A percentile compares a stretch with the other conserved stretches of the same genome.
phyloP scores from a whole-genome alignment of 2,113 vertebrate species.

The Ginglymostoma cirratum region DNA sequence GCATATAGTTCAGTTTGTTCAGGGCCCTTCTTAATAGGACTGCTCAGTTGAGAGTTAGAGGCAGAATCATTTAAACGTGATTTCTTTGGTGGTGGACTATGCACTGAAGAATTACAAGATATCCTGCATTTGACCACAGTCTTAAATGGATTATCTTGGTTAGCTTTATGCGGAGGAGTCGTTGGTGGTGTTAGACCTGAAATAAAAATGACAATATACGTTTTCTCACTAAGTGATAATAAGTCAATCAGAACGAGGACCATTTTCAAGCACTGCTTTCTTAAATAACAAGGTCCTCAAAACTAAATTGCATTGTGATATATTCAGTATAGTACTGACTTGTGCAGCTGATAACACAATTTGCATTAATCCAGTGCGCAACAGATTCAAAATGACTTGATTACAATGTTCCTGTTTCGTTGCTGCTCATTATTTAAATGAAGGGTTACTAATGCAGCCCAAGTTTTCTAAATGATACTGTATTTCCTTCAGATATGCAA shows the following conservation, averaged over 20 bases:
- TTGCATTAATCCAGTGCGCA: conserved; percentile 34
- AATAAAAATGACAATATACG: conserved; percentile 36
- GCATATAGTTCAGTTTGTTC: conserved; percentile 89
- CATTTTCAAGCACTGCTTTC: not conserved
- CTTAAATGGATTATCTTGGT: conserved; percentile 97
- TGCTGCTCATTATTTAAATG: conserved; percentile 31
- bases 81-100: conserved; percentile 73
- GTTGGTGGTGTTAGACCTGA: conserved; percentile 99
- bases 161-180: conserved; percentile 98
- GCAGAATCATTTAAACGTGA: conserved; percentile 77
- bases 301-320: conserved; percentile 28
- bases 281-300: not conserved
- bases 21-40: conserved; percentile 69
- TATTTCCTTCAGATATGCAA: not conserved
- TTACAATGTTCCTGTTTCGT: conserved; percentile 36
- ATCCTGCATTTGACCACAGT: conserved; percentile 91
- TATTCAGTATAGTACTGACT: not conserved
- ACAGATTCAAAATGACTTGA: conserved; percentile 32
- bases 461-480: conserved; percentile 20
- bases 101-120: conserved; percentile 79
- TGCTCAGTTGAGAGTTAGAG: conserved; percentile 64
- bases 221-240: not conserved
- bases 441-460: conserved; percentile 12
- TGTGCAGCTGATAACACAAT: conserved; percentile 27
- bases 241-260: conserved; percentile 10